Evolutionary conservation across 2,113 vertebrate species (phyloP).

Genomic region (Brachirus orientalis): DNA sequence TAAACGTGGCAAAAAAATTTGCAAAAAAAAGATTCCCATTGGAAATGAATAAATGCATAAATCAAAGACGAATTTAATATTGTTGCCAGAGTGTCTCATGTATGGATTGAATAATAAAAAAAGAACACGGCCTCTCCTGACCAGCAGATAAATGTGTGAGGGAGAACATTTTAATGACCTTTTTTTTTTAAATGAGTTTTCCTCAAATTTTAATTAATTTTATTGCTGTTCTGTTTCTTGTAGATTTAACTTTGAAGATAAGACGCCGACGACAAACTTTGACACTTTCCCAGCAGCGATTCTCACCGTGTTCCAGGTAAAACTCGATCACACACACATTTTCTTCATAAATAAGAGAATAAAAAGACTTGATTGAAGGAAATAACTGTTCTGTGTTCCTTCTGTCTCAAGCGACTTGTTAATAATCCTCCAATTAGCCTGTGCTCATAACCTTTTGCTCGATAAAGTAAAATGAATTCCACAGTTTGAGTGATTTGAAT

Average conservation of each 20-base stretch:
- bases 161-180: neutral
- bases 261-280: slow-evolving; percentile 96
- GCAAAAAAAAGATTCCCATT: no score
- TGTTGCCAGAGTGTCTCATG: no score
- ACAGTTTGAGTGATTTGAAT: neutral
- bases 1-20: no score
- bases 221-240: slow-evolving; percentile 20
- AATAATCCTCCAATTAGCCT: slow-evolving; percentile 64
- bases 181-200: neutral
- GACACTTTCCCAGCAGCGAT: slow-evolving; percentile 97
- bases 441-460: slow-evolving; percentile 45
- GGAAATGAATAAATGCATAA: no score
- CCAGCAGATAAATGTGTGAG: slow-evolving; percentile 8
- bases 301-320: slow-evolving; percentile 97
- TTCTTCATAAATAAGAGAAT: slow-evolving; percentile 26
- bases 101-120: no score
- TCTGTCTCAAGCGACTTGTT: slow-evolving; percentile 38
- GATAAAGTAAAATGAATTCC: slow-evolving; percentile 42
- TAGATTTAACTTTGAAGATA: slow-evolving; percentile 95
- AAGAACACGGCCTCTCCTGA: slow-evolving; percentile 22
- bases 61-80: no score
- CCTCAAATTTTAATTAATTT: neutral
- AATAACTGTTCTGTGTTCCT: slow-evolving; percentile 39
- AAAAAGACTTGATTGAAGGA: slow-evolving; percentile 49
- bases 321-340: neutral